phyloP scores from a whole-genome alignment of 2,888 invertebrate species.

The Lycocerus yunnanus region DNA sequence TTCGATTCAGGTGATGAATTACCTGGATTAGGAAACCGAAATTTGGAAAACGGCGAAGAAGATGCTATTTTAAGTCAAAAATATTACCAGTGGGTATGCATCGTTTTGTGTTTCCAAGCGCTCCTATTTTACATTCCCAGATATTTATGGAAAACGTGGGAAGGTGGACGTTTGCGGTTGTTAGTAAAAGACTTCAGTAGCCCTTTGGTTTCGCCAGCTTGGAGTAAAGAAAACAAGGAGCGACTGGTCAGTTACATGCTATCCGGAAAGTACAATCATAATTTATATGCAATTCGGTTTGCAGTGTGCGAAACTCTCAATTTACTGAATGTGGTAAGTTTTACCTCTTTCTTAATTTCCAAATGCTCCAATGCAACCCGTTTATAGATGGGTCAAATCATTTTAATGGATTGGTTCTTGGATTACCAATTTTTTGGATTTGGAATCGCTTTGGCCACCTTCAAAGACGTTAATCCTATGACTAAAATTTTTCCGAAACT shows the following conservation, averaged over 20 bases:
- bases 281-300: slow-evolving; percentile 69
- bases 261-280: slow-evolving; percentile 62
- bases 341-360: background rate
- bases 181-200: slow-evolving; percentile 65
- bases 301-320: slow-evolving; percentile 75
- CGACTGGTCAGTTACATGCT: slow-evolving; percentile 64
- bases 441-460: slow-evolving; percentile 60
- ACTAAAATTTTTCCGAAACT: slow-evolving; percentile 70
- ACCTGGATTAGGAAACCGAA: slow-evolving; percentile 57
- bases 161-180: slow-evolving; percentile 65
- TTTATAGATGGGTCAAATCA: slow-evolving; percentile 65
- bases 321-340: slow-evolving; percentile 72
- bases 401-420: slow-evolving; percentile 68
- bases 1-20: slow-evolving; percentile 43
- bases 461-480: slow-evolving; percentile 63
- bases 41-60: slow-evolving; percentile 16
- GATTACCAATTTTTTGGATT: slow-evolving; percentile 66
- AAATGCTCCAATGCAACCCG: background rate
- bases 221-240: slow-evolving; percentile 61
- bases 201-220: slow-evolving; percentile 62
- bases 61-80: slow-evolving; percentile 63
- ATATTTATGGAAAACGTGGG: slow-evolving; percentile 76
- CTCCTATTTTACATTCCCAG: slow-evolving; percentile 70
- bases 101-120: slow-evolving; percentile 69
- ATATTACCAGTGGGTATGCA: slow-evolving; percentile 77